phyloP scores from a whole-genome alignment of 2,888 invertebrate genomes.

The Brassicogethes aeneus region DNA sequence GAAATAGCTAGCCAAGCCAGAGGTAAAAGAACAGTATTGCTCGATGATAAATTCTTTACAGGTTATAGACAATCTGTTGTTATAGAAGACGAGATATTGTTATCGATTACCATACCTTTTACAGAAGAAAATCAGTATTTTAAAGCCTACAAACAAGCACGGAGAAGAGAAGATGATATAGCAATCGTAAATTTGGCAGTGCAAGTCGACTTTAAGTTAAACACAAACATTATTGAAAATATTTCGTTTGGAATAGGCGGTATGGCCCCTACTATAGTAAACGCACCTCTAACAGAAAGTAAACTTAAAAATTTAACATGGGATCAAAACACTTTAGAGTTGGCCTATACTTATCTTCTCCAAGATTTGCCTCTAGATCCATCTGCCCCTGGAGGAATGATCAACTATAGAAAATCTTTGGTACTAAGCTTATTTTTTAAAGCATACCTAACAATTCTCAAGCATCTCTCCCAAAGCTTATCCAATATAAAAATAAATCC shows the following conservation, averaged over 20 bases:
- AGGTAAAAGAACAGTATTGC: conserved; percentile 49
- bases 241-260: conserved; percentile 72
- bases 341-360: conserved; percentile 51
- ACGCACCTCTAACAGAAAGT: conserved; percentile 56
- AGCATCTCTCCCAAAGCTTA: conserved; percentile 38
- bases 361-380: conserved; percentile 67
- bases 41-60: conserved; percentile 71
- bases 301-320: conserved; percentile 31
- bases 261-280: conserved; percentile 78
- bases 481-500: conserved; percentile 34
- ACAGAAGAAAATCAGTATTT: conserved; percentile 59
- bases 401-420: conserved; percentile 52
- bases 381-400: conserved; percentile 60
- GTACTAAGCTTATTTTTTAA: conserved; percentile 65
- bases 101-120: conserved; percentile 68
- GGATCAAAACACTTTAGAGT: conserved; percentile 36
- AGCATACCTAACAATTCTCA: conserved; percentile 51
- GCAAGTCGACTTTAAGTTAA: conserved; percentile 53
- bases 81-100: conserved; percentile 61
- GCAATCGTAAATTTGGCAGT: conserved; percentile 86
- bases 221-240: conserved; percentile 29
- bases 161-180: conserved; percentile 85
- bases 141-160: conserved; percentile 81
- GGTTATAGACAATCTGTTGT: conserved; percentile 72
- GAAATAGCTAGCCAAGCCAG: conserved; percentile 46